A percentile compares a stretch with the other conserved stretches of the same genome.
These are phyloP conservation scores for Stenoptilia bipunctidactyla DNA, from an alignment of 2,888 invertebrate species.

Conservation along the genomic window DNA sequence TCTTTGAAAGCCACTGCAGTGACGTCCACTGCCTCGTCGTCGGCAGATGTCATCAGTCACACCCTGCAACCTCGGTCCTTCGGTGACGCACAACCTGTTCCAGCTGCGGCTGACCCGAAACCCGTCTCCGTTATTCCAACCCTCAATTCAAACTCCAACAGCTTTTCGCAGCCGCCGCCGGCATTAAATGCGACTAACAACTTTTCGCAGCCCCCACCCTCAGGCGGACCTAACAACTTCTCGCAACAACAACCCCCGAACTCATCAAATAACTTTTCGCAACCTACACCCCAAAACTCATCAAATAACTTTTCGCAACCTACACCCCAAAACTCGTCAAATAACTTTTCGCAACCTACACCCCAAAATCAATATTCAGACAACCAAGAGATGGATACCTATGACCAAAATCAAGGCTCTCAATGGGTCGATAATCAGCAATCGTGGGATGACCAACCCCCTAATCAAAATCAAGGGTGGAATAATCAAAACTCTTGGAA, in stretches of 20 bases:
- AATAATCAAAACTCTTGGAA: neutral
- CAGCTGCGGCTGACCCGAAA: constrained; percentile 5
- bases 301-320: too few relatives aligned
- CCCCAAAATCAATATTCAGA: neutral
- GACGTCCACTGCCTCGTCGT: constrained; percentile 7
- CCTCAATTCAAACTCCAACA: neutral
- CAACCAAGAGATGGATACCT: neutral
- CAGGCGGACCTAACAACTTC: neutral
- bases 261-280: neutral
- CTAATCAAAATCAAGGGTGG: neutral
- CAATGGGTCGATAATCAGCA: neutral
- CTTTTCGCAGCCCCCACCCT: neutral
- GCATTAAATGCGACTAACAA: neutral
- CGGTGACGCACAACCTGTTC: constrained; percentile 34
- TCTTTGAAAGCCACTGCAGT: constrained; percentile 35
- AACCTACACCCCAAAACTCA: neutral
- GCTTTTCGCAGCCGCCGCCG: neutral
- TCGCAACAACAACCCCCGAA: neutral
- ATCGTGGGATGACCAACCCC: neutral
- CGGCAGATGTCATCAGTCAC: constrained; percentile 30
- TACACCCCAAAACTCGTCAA: neutral
- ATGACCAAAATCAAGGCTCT: neutral
- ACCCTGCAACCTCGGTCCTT: constrained; percentile 44
- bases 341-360: neutral
- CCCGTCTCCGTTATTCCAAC: constrained; percentile 8